Evolutionary conservation across 2,113 vertebrate genomes (phyloP).

Genomic region (Copsychus sechellarum): DNA sequence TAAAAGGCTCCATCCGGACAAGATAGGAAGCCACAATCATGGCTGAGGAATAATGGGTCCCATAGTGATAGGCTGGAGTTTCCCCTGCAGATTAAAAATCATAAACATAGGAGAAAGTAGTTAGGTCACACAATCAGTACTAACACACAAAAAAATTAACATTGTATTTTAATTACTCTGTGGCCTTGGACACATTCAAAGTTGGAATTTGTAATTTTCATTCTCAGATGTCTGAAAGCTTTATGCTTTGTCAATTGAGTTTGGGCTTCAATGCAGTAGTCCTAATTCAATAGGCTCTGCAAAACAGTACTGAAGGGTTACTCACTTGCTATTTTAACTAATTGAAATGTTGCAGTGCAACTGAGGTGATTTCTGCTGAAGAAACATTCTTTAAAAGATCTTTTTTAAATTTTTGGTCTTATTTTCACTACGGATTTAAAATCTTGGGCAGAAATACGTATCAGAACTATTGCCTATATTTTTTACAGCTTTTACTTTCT

Average conservation of each 20-base stretch:
- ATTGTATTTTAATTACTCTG: not conserved
- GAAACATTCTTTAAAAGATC: not conserved
- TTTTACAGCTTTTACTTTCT: not conserved
- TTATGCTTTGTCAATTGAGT: not conserved
- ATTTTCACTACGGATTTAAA: not conserved
- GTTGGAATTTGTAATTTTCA: not conserved
- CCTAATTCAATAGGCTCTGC: not conserved
- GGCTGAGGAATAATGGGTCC: conserved; percentile 97
- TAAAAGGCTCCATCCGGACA: conserved; percentile 97
- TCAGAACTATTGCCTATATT: not conserved
- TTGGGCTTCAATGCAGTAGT: not conserved
- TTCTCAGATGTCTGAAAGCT: not conserved
- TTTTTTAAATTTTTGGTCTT: not conserved
- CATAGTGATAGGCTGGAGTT: conserved; percentile 97
- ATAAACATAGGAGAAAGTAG: not conserved
- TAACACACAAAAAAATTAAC: not conserved
- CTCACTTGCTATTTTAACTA: not conserved
- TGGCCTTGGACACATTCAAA: not conserved
- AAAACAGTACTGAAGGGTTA: not conserved
- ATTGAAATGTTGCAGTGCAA: not conserved
- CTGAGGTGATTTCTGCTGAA: not conserved
- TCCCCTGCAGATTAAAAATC: conserved; percentile 79
- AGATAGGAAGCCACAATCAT: conserved; percentile 99
- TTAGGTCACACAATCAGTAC: not conserved
- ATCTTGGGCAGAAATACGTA: not conserved